Evolutionary conservation across 2,888 invertebrate species (phyloP).

Genomic region (Dynastes hyllus): DNA sequence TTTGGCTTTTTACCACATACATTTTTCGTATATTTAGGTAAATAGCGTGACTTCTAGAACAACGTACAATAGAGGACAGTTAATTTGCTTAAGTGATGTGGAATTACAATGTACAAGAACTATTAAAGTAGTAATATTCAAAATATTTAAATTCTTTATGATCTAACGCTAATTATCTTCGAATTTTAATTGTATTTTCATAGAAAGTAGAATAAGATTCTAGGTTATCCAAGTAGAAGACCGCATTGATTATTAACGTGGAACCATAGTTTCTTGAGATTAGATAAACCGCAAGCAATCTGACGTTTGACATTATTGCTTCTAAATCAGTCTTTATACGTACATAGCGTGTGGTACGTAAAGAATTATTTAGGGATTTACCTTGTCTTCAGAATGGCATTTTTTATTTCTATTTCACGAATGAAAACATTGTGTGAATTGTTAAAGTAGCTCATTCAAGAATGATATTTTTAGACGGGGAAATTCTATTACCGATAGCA

Average conservation of each 20-base stretch:
- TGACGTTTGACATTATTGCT: not conserved
- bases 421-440: not conserved
- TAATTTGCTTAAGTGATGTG: constrained; percentile 10
- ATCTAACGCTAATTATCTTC: not conserved
- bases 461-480: not conserved
- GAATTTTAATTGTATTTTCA: not conserved
- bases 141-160: not conserved
- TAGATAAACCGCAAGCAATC: constrained; percentile 6
- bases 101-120: not conserved
- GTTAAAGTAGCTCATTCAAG: not conserved
- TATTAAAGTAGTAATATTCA: not conserved
- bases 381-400: not conserved
- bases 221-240: not conserved
- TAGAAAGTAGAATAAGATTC: not conserved
- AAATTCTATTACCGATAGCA: not conserved
- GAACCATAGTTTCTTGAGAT: not conserved
- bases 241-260: not conserved
- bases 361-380: constrained; percentile 4
- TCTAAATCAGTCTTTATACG: not conserved
- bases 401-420: not conserved
- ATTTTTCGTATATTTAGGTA: constrained; percentile 13
- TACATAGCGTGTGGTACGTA: not conserved
- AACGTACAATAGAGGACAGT: constrained; percentile 12
- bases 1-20: constrained; percentile 8
- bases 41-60: constrained; percentile 11